A percentile compares a stretch with the other conserved stretches of the same genome.
Conservation (phyloP, 2,113 vertebrate species). For the human (Homo sapiens) region GRCh38 chr4:123403001-123403500, state of each 20-base stretch:
- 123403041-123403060: constrained; percentile 70
- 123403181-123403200: constrained; percentile 59
- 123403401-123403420: constrained; percentile 63
- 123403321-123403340: constrained; percentile 72
- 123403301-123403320: constrained; percentile 55
- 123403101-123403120: not conserved
- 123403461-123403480: constrained; percentile 84
- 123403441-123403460: constrained; percentile 83
- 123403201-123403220: constrained; percentile 82
- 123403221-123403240: constrained; percentile 55
- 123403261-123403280: constrained; percentile 61
- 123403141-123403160: constrained; percentile 8
- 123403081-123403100: not conserved
- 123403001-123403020: constrained; percentile 66
- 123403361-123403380: constrained; percentile 72
- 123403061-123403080: constrained; percentile 34
- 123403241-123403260: constrained; percentile 64
- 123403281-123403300: constrained; percentile 21
- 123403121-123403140: constrained; percentile 51
- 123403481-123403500: constrained; percentile 90
- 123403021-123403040: constrained; percentile 65
- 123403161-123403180: not conserved
- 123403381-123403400: constrained; percentile 75
- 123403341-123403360: constrained; percentile 79
- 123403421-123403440: constrained; percentile 74